Base-by-base conservation (phyloP, 2,888 invertebrate species). In the Cephonodes hylas region DNA sequence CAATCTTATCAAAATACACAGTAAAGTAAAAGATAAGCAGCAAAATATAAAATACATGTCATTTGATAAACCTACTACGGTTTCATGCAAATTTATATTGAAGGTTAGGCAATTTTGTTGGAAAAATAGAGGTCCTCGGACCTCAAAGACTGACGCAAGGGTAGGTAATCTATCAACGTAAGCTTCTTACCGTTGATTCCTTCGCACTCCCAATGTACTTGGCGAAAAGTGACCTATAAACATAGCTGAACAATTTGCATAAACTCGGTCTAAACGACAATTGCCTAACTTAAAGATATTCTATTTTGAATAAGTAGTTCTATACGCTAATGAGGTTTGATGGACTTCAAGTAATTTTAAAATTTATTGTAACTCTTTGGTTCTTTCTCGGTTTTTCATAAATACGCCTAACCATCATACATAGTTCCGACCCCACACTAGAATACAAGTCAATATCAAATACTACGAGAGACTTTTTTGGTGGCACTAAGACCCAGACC, bases 101-200 rank as follows among this genome's bases (percentile, higher is more conserved):
- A 53, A 53, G 27, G 27, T 48, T 53, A 31, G 31, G 7, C 53
- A 48, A 48, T 48, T 31, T 53, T 27, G 53, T 53, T 31, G 31
- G 38, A 18, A 48, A 48, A 48, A 27, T n/a, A 48, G 10, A 46
- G 23, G 46, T 25, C 23, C 8, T 53, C 18, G 31, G 53, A 53
- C 48, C 60, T 31, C 46, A n/a, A 45, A 59, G 25, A 46, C 22
- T 42, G 42, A 25, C 48, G 38, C 23, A 38, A 60, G 60, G 48
- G 53, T 60, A 42, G 42, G 48, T 60, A 60, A 53, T 60, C 60
- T 60, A 53, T 60, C 60, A 60, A 48, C 48, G 48, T 60, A 60
- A 60, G 60, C 60, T 53, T 27, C 60, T 60, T 60, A 53, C n/a
- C 38, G 53, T 13, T 53, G 60, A 48, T 60, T 60, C 60, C 25